Percentiles rank a stretch among this genome's conserved stretches.
phyloP scores from a whole-genome alignment of 2,888 invertebrate genomes.

The Bombylius discolor region DNA sequence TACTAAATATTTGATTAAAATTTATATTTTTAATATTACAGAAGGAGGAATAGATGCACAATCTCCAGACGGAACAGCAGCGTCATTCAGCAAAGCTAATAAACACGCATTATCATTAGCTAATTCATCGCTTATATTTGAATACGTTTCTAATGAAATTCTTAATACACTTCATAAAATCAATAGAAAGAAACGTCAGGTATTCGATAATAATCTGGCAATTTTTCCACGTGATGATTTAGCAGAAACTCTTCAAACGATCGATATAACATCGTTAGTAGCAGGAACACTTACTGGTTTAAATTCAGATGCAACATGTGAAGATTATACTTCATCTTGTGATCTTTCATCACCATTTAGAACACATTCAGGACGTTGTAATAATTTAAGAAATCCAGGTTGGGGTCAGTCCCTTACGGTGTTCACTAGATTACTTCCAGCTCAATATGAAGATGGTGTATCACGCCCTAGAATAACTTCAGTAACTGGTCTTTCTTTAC shows the following conservation, averaged over 20 bases:
- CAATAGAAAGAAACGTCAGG: conserved; percentile 56
- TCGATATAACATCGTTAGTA: conserved; percentile 61
- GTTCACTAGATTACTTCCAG: conserved; percentile 70
- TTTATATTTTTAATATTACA: conserved; percentile 24
- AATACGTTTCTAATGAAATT: conserved; percentile 77
- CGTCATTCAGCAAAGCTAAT: conserved; percentile 82
- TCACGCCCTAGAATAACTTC: conserved; percentile 64
- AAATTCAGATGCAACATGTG: conserved; percentile 55
- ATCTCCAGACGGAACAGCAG: conserved; percentile 74
- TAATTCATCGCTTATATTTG: conserved; percentile 74
- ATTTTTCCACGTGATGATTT: conserved; percentile 48
- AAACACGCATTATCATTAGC: conserved; percentile 68
- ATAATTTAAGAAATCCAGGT: conserved; percentile 70
- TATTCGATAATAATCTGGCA: conserved; percentile 51
- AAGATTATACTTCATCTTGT: conserved; percentile 55
- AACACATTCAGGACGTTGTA: conserved; percentile 72
- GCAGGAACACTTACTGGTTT: conserved; percentile 43
- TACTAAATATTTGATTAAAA: neutral
- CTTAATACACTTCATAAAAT: conserved; percentile 46
- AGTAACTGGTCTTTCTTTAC: conserved; percentile 61
- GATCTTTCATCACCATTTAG: conserved; percentile 54
- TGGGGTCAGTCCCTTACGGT: conserved; percentile 75
- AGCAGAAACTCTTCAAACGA: conserved; percentile 62
- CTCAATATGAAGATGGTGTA: conserved; percentile 80
- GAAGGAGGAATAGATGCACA: conserved; percentile 74